A percentile compares a stretch with the other conserved stretches of the same genome.
These are phyloP conservation scores for Drosophila truncata DNA, from an alignment of 1,140 invertebrate genomes.

Conservation along the genomic window DNA sequence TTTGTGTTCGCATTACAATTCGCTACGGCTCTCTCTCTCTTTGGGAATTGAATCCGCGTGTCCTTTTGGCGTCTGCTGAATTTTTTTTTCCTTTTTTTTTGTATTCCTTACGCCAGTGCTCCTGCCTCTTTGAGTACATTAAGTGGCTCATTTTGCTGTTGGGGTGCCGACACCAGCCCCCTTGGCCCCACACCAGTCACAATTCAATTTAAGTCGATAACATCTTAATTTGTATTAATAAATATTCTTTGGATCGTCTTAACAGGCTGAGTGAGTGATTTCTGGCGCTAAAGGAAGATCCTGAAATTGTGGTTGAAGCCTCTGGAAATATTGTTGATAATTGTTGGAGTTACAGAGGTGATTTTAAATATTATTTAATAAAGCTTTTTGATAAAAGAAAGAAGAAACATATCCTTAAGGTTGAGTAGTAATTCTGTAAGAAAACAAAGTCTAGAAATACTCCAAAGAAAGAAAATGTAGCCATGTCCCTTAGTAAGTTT, in stretches of 20 bases:
- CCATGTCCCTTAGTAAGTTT: too few species aligned
- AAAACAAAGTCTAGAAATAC: too few species aligned
- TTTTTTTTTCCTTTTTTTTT: slow-evolving; percentile 8
- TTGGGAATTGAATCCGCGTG: slow-evolving; percentile 35
- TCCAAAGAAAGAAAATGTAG: too few species aligned
- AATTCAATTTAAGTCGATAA: slow-evolving; percentile 80
- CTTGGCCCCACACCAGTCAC: background rate
- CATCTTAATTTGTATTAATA: slow-evolving; percentile 82
- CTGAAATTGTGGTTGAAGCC: too few species aligned
- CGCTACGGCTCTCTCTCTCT: slow-evolving; percentile 29
- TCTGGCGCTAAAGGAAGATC: background rate
- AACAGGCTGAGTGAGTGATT: slow-evolving; percentile 41
- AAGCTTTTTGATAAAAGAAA: too few species aligned
- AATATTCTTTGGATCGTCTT: slow-evolving; percentile 62
- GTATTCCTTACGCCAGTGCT: slow-evolving; percentile 17
- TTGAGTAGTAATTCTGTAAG: too few species aligned
- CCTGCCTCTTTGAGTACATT: slow-evolving; percentile 61
- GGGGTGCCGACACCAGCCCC: background rate
- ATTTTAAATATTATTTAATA: too few species aligned
- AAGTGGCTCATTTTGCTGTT: slow-evolving; percentile 66
- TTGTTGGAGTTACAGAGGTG: too few species aligned
- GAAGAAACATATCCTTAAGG: too few species aligned
- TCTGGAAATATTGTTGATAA: background rate
- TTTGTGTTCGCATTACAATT: slow-evolving; percentile 80
- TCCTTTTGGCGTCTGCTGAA: slow-evolving; percentile 33